Conservation (phyloP, 2,797 vertebrate species). For the Enteromius argenteus region DNA sequence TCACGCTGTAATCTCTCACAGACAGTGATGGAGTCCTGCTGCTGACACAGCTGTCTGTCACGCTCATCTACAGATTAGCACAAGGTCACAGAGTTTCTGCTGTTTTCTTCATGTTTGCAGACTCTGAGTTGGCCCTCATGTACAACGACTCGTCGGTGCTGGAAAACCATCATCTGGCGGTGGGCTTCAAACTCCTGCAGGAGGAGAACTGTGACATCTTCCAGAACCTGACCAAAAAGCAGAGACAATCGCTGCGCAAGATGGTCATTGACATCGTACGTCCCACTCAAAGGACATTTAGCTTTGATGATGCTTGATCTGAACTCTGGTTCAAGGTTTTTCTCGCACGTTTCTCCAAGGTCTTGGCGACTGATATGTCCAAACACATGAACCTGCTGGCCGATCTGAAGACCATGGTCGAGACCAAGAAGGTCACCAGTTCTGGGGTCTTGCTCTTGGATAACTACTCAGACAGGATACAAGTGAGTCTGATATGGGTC, state of each 20-base stretch:
- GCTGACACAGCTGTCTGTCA: constrained; percentile 11
- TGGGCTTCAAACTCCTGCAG: constrained; percentile 86
- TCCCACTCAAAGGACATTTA: not conserved
- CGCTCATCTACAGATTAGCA: not conserved
- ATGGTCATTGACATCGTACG: constrained; percentile 85
- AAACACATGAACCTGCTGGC: constrained; percentile 87
- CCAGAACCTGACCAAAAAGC: constrained; percentile 81
- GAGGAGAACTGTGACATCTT: constrained; percentile 85
- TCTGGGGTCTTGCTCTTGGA: constrained; percentile 83
- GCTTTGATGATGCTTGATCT: not conserved
- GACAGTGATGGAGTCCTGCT: constrained; percentile 16
- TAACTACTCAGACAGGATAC: constrained; percentile 84
- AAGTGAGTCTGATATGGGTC: constrained; percentile 67
- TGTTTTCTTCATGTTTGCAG: constrained; percentile 62
- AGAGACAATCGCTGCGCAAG: constrained; percentile 79
- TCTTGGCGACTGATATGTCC: constrained; percentile 86
- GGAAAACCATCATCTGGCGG: constrained; percentile 85
- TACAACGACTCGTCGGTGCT: constrained; percentile 84
- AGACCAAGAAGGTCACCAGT: constrained; percentile 87
- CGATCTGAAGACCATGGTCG: constrained; percentile 87
- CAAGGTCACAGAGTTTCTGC: not conserved
- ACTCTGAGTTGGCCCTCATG: constrained; percentile 85
- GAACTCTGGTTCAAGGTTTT: not conserved
- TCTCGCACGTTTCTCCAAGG: constrained; percentile 65
- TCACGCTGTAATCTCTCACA: constrained; percentile 26